Percentiles rank a stretch among this genome's conserved stretches.
phyloP scores from a whole-genome alignment of 2,113 vertebrate species.

The Ardeotis arabs region DNA sequence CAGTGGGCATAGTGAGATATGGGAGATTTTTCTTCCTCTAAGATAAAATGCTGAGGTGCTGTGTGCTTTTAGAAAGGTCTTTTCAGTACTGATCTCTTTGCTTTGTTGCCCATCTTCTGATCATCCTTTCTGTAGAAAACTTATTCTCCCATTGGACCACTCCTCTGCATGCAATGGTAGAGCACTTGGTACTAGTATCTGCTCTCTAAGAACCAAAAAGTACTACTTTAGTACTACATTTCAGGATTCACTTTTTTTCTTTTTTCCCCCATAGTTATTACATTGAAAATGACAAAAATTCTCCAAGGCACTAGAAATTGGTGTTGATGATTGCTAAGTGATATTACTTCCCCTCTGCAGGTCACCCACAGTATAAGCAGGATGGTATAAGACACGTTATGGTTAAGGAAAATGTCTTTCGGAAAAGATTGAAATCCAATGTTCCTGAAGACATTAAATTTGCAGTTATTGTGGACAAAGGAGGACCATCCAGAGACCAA shows the following conservation, averaged over 20 bases:
- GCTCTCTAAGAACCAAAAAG: not conserved
- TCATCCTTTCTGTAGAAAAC: not conserved
- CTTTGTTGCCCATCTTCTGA: not conserved
- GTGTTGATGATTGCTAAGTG: not conserved
- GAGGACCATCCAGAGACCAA: not conserved
- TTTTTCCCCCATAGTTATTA: too few species aligned
- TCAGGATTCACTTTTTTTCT: too few species aligned
- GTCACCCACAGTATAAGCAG: not conserved
- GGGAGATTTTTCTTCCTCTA: not conserved
- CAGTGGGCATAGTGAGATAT: not conserved
- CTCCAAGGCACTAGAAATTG: not conserved
- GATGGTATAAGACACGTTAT: not conserved
- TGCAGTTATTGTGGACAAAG: not conserved
- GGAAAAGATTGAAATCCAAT: not conserved
- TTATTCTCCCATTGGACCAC: not conserved
- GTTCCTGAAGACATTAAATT: not conserved
- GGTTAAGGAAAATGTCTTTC: not conserved
- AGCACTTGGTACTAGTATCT: not conserved
- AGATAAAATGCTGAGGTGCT: not conserved
- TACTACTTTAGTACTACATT: fast-evolving
- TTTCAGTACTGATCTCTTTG: not conserved
- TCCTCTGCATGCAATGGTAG: not conserved
- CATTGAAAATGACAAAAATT: not conserved
- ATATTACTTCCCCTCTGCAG: not conserved
- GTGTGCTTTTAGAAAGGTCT: not conserved